Conservation (phyloP, 2,888 invertebrate genomes). For the Lymantria dispar region DNA sequence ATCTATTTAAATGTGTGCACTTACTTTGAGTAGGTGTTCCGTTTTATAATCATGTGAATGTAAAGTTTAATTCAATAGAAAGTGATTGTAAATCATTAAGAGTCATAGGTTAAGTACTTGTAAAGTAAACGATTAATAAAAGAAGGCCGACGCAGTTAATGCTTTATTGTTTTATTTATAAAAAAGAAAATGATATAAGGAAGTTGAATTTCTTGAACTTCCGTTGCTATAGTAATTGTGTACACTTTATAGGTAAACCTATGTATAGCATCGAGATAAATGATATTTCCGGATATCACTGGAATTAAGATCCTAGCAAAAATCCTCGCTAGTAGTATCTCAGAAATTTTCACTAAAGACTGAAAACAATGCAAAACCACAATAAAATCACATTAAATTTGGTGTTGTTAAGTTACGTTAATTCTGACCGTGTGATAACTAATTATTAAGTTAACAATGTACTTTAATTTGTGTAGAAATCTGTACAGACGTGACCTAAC, state of each 20-base stretch:
- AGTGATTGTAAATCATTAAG: too few relatives aligned
- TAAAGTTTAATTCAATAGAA: too few relatives aligned
- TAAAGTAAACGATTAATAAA: too few relatives aligned
- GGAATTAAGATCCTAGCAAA: not conserved
- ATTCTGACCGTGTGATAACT: slow-evolving; percentile 26
- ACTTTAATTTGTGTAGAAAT: slow-evolving; percentile 29
- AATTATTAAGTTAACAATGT: slow-evolving; percentile 23
- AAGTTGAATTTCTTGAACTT: slow-evolving; percentile 20
- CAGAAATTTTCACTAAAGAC: slow-evolving; percentile 3
- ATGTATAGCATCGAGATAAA: not conserved
- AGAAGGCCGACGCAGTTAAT: too few relatives aligned
- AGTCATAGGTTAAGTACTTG: too few relatives aligned
- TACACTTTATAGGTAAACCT: slow-evolving; percentile 8
- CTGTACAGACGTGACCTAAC: slow-evolving; percentile 39
- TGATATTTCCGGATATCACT: not conserved
- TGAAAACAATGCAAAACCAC: not conserved
- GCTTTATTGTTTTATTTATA: not conserved
- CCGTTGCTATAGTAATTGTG: slow-evolving; percentile 4
- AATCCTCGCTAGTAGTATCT: slow-evolving; percentile 4
- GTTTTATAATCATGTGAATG: too few relatives aligned
- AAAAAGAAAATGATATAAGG: slow-evolving; percentile 21
- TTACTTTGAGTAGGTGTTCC: too few relatives aligned
- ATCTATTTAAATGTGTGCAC: too few relatives aligned
- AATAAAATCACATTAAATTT: not conserved
- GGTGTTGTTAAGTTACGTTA: not conserved